Evolutionary conservation across 2,113 vertebrate genomes (phyloP).

Genomic region (Grantiella picta): DNA sequence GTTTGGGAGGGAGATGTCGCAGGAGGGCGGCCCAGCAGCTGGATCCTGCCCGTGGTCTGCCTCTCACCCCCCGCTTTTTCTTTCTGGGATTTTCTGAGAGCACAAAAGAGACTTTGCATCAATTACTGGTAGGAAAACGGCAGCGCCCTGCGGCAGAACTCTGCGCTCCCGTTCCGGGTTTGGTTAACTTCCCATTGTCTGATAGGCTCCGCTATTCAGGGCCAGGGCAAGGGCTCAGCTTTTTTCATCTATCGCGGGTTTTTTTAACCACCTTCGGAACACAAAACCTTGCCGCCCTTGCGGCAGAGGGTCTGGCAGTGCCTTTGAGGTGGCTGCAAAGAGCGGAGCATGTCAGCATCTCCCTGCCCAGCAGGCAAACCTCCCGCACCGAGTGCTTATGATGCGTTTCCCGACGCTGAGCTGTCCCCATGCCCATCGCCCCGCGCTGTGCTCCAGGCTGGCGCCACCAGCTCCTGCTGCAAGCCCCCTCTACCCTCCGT

Average conservation of each 20-base stretch:
- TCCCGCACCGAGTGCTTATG: rapidly evolving
- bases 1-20: not conserved
- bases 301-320: not conserved
- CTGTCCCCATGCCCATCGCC: rapidly evolving
- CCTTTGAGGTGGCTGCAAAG: not conserved
- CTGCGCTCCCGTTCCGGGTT: not conserved
- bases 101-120: conserved; percentile 58
- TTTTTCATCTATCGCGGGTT: not conserved
- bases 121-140: conserved; percentile 29
- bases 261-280: not conserved
- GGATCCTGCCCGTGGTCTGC: not conserved
- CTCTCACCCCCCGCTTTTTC: not conserved
- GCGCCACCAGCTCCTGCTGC: not conserved
- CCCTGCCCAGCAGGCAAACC: not conserved
- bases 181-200: conserved; percentile 56
- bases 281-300: not conserved
- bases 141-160: conserved; percentile 1
- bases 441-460: not conserved
- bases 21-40: not conserved
- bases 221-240: not conserved
- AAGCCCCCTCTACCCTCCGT: not conserved
- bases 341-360: rapidly evolving
- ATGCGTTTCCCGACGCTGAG: not conserved
- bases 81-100: conserved; percentile 25
- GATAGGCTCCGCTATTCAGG: not conserved